These are phyloP conservation scores for Cephus pulcher DNA, from an alignment of 2,888 invertebrate genomes.

Conservation along the genomic window DNA sequence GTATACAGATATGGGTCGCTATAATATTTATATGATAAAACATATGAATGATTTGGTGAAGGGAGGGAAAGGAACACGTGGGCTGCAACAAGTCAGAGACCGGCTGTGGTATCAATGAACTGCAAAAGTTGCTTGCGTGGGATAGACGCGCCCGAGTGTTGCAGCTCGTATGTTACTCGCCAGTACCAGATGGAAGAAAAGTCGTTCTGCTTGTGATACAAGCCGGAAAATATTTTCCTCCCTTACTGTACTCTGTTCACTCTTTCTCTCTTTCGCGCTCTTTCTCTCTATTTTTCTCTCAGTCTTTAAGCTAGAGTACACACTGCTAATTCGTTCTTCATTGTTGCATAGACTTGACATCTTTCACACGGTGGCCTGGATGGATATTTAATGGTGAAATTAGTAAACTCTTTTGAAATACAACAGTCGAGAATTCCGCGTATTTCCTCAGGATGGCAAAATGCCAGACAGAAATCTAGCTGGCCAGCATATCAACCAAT, in stretches of 20 bases:
- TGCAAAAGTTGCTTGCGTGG: slow-evolving; percentile 42
- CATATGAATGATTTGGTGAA: too few species aligned
- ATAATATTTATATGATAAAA: too few species aligned
- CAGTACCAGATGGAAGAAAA: neutral
- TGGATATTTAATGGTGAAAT: neutral
- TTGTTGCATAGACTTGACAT: neutral
- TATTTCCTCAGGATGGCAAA: neutral
- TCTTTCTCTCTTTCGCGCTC: slow-evolving; percentile 17
- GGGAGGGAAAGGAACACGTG: too few species aligned
- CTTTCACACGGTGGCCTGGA: neutral
- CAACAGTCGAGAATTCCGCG: neutral
- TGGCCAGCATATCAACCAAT: neutral
- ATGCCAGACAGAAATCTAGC: neutral
- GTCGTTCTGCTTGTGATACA: neutral
- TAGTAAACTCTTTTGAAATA: neutral
- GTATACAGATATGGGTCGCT: too few species aligned
- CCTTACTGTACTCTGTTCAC: slow-evolving; percentile 16
- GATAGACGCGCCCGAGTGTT: neutral
- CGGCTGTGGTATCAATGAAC: slow-evolving; percentile 49
- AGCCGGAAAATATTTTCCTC: slow-evolving; percentile 2
- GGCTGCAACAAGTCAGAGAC: too few species aligned
- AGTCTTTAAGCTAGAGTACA: neutral
- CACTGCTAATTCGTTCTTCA: neutral
- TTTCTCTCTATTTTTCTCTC: slow-evolving; percentile 20
- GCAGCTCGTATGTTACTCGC: neutral